A percentile compares a stretch with the other conserved stretches of the same genome.
Conservation (phyloP, 2,888 invertebrate genomes). For the Hoplodrina ambigua region DNA sequence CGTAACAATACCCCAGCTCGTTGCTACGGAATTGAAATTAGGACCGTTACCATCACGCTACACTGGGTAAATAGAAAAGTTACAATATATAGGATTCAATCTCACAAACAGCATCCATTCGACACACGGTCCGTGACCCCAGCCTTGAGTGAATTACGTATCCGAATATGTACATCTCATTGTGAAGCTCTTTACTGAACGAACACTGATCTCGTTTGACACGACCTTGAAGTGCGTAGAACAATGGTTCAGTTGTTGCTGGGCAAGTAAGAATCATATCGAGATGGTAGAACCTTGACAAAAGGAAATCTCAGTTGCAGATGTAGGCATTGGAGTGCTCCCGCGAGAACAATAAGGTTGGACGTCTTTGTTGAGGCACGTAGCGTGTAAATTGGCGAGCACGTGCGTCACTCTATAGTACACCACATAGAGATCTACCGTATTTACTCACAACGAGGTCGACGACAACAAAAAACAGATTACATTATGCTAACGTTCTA, state of each 20-base stretch:
- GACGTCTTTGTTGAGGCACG: constrained; percentile 78
- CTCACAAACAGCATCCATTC: constrained; percentile 69
- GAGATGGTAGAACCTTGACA: constrained; percentile 73
- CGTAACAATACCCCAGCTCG: constrained; percentile 78
- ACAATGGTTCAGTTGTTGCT: constrained; percentile 75
- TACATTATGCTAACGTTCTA: constrained; percentile 63
- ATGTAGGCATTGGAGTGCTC: constrained; percentile 69
- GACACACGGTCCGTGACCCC: constrained; percentile 62
- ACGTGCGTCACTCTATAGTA: constrained; percentile 71
- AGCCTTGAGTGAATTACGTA: constrained; percentile 72
- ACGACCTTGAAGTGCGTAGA: constrained; percentile 72
- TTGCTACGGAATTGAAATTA: constrained; percentile 86
- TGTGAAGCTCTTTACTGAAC: constrained; percentile 65
- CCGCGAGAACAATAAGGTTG: constrained; percentile 78
- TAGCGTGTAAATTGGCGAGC: constrained; percentile 76
- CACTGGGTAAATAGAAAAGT: constrained; percentile 80
- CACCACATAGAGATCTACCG: constrained; percentile 50
- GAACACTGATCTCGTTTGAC: constrained; percentile 71
- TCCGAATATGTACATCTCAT: constrained; percentile 62
- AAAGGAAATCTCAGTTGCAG: constrained; percentile 74
- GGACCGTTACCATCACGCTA: constrained; percentile 75
- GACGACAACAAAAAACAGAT: constrained; percentile 69
- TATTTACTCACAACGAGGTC: constrained; percentile 71
- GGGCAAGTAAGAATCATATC: constrained; percentile 68
- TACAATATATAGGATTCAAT: constrained; percentile 77